These are phyloP conservation scores for Monodelphis domestica DNA, from an alignment of 2,797 vertebrate genomes.

Conservation along the genomic window DNA sequence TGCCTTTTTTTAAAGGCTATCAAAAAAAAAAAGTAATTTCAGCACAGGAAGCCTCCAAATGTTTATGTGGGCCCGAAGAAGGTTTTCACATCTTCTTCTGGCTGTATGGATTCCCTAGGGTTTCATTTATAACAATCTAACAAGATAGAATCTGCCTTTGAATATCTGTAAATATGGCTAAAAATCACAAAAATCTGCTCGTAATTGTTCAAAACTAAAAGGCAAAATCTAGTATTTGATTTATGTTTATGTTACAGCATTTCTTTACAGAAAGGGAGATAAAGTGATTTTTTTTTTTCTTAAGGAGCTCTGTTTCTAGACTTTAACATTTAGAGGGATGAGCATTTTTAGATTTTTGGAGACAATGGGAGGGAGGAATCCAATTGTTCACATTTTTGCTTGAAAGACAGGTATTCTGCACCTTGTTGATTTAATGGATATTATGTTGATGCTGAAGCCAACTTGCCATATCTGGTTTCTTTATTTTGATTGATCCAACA, in stretches of 20 bases:
- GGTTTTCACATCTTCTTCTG: constrained; percentile 83
- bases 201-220: constrained; percentile 85
- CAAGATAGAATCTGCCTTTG: constrained; percentile 89
- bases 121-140: constrained; percentile 87
- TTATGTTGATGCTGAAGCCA: neutral
- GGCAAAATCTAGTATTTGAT: constrained; percentile 84
- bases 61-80: constrained; percentile 71
- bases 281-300: constrained; percentile 61
- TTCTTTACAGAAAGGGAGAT: constrained; percentile 74
- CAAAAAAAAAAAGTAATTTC: constrained; percentile 74
- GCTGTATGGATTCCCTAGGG: constrained; percentile 83
- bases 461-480: constrained; percentile 27
- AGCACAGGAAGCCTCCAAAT: constrained; percentile 75
- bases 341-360: constrained; percentile 37
- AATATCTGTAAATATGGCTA: constrained; percentile 88
- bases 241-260: constrained; percentile 81
- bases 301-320: neutral
- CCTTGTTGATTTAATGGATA: neutral
- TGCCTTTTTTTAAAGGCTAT: constrained; percentile 65
- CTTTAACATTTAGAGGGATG: constrained; percentile 33
- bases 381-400: constrained; percentile 1
- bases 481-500: constrained; percentile 1
- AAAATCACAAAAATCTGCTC: constrained; percentile 86
- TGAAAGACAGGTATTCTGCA: neutral
- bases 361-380: neutral